Base-by-base conservation (phyloP, 2,888 invertebrate genomes). In the Melinaea marsaeus region DNA sequence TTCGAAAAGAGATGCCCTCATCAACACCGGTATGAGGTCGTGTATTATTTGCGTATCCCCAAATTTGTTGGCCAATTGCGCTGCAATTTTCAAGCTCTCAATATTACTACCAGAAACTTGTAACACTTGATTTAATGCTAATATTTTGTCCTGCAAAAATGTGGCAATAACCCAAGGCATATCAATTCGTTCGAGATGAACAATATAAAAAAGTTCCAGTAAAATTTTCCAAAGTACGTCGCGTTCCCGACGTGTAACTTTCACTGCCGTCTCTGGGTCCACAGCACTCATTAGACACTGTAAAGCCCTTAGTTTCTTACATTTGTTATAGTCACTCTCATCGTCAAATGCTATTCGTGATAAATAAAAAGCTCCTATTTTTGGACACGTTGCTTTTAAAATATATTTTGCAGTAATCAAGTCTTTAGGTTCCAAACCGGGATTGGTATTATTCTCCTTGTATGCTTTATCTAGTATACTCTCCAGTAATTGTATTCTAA, bases 361-460 rank as follows among this genome's bases (percentile, higher is more conserved):
- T 69, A 91, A 77, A 72, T 91, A 91, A 69, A 91, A 88, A 13
- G 90, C 91, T 4, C 89, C 87, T 88, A 91, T 89, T 81, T 90
- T 91, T 22, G 89, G 86, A 71, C 91, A 90, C 22, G 91, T 90
- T 60, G 89, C 91, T 78, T 86, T 90, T 32, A 91, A 74, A 73
- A 91, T 90, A 73, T 90, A 91, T 73, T 91, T 91, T 22, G 88
- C 90, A 57, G 82, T 91, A 74, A 86, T 81, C 67, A 91, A 78
- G 67, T 86, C 86, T 71, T 78, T 84, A 48, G 76, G 80, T 66
- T 80, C 80, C 46, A 91, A 76, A 55, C 83, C 80, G 2, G 79
- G 74, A 62, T 71, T 69, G 61, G 71, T 74, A 62, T 79, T 82
- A 45, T 75, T 81, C 60, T 80, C 79, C 71, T 79, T 76, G 33